phyloP scores from a whole-genome alignment of 1,140 invertebrate genomes.

The Phthorimaea operculella region DNA sequence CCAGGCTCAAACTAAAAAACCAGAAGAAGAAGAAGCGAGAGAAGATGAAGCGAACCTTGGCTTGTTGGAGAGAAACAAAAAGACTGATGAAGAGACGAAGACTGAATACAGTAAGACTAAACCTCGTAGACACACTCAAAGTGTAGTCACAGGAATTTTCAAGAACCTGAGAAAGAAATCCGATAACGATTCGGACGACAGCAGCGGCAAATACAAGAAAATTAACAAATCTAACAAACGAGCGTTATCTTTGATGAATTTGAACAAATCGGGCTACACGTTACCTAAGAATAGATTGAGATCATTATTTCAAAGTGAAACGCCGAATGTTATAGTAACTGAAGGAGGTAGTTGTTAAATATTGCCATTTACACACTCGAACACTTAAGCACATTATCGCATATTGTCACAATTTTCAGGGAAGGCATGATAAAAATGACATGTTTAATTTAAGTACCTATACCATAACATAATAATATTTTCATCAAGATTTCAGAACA shows the following conservation, averaged over 20 bases:
- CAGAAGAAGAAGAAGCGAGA: slow-evolving; percentile 13
- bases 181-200: slow-evolving; percentile 48
- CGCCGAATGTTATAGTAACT: slow-evolving; percentile 60
- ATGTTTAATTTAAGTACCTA: neutral
- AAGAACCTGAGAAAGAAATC: slow-evolving; percentile 51
- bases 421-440: neutral
- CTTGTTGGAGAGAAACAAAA: slow-evolving; percentile 47
- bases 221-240: slow-evolving; percentile 58
- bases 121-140: slow-evolving; percentile 38
- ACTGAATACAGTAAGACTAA: slow-evolving; percentile 49
- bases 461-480: too few relatives aligned
- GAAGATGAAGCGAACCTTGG: slow-evolving; percentile 49
- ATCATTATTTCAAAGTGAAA: slow-evolving; percentile 59
- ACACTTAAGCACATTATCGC: neutral
- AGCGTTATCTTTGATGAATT: slow-evolving; percentile 51
- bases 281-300: slow-evolving; percentile 45
- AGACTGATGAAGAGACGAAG: slow-evolving; percentile 18
- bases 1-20: slow-evolving; percentile 27
- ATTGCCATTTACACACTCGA: slow-evolving; percentile 2
- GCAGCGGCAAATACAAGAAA: slow-evolving; percentile 58
- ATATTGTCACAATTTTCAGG: neutral
- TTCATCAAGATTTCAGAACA: neutral
- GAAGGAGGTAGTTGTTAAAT: slow-evolving; percentile 60
- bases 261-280: slow-evolving; percentile 45
- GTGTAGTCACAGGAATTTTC: slow-evolving; percentile 50